phyloP scores from a whole-genome alignment of 30 jellyfish, hydroid and myxozoan species.

The Rhopilema esculentum region DNA sequence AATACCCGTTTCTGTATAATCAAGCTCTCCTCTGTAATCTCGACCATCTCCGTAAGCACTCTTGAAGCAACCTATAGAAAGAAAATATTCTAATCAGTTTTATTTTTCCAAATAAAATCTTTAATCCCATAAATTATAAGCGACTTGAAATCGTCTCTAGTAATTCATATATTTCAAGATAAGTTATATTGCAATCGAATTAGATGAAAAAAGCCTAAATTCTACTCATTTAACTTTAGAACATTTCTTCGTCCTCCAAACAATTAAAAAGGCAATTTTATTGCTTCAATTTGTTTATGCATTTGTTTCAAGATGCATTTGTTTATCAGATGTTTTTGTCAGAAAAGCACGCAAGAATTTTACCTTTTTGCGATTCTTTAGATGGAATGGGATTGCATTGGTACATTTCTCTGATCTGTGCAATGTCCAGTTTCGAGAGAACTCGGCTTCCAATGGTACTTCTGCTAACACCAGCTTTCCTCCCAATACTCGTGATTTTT shows the following conservation, averaged over 20 bases:
- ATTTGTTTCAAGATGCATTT: too few species aligned
- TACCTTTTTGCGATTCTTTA: constrained; percentile 57
- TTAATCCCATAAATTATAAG: background rate
- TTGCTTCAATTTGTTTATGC: too few species aligned
- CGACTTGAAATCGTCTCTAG: background rate
- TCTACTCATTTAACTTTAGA: too few species aligned
- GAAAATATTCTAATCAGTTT: background rate
- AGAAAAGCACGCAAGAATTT: background rate
- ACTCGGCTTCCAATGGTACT: constrained; percentile 74
- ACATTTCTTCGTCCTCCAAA: too few species aligned
- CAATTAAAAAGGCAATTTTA: too few species aligned
- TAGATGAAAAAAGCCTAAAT: too few species aligned
- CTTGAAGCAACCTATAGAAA: constrained; percentile 64
- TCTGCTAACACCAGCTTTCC: constrained; percentile 59
- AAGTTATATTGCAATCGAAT: too few species aligned
- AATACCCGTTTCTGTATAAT: constrained; percentile 90
- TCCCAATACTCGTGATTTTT: constrained; percentile 65
- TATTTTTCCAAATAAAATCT: background rate
- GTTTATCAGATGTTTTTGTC: too few species aligned
- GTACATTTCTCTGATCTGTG: constrained; percentile 95
- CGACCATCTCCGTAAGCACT: constrained; percentile 78
- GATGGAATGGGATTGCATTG: constrained; percentile 83
- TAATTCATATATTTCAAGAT: background rate
- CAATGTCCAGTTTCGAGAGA: constrained; percentile 86
- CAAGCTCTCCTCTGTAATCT: constrained; percentile 92